Percentiles rank a stretch among this genome's conserved stretches.
phyloP scores from a whole-genome alignment of 2,888 invertebrate species.

The Trilocha varians region DNA sequence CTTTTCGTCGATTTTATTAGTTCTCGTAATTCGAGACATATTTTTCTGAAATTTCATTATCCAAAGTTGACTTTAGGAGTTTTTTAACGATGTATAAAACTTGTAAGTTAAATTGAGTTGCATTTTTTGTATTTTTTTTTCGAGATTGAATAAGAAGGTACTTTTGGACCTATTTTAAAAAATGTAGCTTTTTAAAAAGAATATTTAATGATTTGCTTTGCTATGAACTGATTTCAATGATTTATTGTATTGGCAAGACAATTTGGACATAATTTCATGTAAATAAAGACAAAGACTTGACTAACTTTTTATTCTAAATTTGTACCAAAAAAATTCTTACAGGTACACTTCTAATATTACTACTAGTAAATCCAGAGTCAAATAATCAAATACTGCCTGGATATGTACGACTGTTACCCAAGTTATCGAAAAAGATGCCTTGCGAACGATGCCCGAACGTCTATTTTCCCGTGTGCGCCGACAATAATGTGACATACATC shows the following conservation, averaged over 20 bases:
- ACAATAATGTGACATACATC: slow-evolving; percentile 18
- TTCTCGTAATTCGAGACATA: not conserved
- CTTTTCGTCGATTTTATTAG: not conserved
- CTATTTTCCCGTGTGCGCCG: slow-evolving; percentile 21
- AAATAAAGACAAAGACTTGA: too few relatives aligned
- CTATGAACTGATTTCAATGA: too few relatives aligned
- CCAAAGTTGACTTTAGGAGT: not conserved
- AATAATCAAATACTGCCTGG: slow-evolving; percentile 1
- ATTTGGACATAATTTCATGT: too few relatives aligned
- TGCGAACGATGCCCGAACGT: slow-evolving; percentile 20
- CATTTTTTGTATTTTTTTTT: not conserved
- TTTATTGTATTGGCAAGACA: too few relatives aligned
- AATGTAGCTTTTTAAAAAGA: too few relatives aligned
- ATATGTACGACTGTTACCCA: slow-evolving; percentile 5
- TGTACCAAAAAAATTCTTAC: too few relatives aligned
- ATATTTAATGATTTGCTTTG: too few relatives aligned
- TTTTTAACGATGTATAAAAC: not conserved
- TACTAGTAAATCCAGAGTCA: not conserved
- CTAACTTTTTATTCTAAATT: too few relatives aligned
- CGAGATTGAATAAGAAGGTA: too few relatives aligned
- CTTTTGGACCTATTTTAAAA: too few relatives aligned
- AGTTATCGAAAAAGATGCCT: slow-evolving; percentile 12
- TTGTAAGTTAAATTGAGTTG: not conserved
- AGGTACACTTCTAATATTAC: not conserved
- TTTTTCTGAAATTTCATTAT: not conserved